These are phyloP conservation scores for Helicoverpa zea DNA, from an alignment of 1,140 invertebrate genomes.

Conservation along the genomic window DNA sequence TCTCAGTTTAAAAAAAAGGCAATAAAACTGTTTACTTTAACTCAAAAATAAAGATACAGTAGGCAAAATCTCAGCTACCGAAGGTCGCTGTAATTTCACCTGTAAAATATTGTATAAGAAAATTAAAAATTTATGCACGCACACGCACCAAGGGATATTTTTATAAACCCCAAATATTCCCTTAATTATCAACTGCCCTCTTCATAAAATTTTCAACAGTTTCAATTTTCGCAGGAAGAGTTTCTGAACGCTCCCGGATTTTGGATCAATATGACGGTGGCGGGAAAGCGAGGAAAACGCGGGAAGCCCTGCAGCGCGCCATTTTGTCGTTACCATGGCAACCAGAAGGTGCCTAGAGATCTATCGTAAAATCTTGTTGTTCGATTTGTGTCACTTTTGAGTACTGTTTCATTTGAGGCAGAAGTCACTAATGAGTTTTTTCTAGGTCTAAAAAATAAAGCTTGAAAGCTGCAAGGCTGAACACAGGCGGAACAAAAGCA, in stretches of 20 bases:
- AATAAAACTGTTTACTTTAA: too few species aligned
- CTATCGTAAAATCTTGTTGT: not conserved
- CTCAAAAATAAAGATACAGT: too few species aligned
- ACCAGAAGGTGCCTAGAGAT: slow-evolving; percentile 7
- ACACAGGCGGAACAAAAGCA: too few species aligned
- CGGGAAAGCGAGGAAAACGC: slow-evolving; percentile 19
- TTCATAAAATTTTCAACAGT: slow-evolving; percentile 14
- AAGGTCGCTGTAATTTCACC: not conserved
- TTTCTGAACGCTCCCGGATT: slow-evolving; percentile 22
- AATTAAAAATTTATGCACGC: too few species aligned
- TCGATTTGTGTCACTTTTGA: not conserved
- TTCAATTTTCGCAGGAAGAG: not conserved
- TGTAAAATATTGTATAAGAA: not conserved
- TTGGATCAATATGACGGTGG: slow-evolving; percentile 26
- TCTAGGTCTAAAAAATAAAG: not conserved
- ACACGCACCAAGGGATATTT: not conserved
- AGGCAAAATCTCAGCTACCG: not conserved
- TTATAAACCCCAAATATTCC: not conserved
- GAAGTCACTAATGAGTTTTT: not conserved
- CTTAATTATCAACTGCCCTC: not conserved
- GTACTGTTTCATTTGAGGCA: not conserved
- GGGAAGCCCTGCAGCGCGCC: slow-evolving; percentile 31
- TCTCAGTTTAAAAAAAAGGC: too few species aligned
- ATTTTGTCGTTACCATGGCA: slow-evolving; percentile 25
- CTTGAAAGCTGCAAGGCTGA: too few species aligned